Conservation (phyloP, 2,888 invertebrate species). For the Suillia variegata region DNA sequence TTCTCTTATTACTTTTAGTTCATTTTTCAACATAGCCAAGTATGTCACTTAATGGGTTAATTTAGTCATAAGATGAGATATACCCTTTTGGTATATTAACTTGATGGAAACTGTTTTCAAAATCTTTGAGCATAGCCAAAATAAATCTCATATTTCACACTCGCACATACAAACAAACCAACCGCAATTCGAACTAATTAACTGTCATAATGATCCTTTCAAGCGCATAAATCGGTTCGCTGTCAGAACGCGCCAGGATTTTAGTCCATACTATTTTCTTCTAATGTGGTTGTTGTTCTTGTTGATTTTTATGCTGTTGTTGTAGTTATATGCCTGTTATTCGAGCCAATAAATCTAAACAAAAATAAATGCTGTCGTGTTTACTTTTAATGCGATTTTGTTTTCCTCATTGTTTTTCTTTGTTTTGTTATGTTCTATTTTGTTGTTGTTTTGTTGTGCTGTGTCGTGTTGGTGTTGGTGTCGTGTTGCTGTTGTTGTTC, state of each 20-base stretch:
- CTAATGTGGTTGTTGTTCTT: slow-evolving; percentile 10
- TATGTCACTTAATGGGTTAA: too few species aligned
- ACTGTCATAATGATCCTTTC: slow-evolving; percentile 11
- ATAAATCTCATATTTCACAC: slow-evolving; percentile 5
- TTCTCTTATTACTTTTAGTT: too few species aligned
- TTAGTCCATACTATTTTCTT: background rate
- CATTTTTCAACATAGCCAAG: too few species aligned
- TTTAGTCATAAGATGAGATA: too few species aligned
- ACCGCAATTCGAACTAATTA: slow-evolving; percentile 9
- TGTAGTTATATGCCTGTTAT: slow-evolving; percentile 22
- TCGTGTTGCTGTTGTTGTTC: slow-evolving; percentile 24
- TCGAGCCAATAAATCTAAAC: slow-evolving; percentile 32
- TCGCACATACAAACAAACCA: background rate
- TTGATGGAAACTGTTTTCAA: too few species aligned
- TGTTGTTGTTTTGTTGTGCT: slow-evolving; percentile 13
- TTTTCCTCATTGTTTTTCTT: background rate
- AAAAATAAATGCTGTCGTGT: slow-evolving; percentile 28
- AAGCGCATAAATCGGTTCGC: background rate
- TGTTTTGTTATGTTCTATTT: too few species aligned
- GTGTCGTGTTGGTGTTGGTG: too few species aligned
- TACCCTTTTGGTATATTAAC: too few species aligned
- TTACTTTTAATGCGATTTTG: slow-evolving; percentile 9
- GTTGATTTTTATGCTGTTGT: slow-evolving; percentile 18
- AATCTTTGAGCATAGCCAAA: too few species aligned
- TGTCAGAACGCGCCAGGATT: background rate